These are phyloP conservation scores for Drosophila nebulosa DNA, from an alignment of 1,140 invertebrate genomes.

Conservation along the genomic window DNA sequence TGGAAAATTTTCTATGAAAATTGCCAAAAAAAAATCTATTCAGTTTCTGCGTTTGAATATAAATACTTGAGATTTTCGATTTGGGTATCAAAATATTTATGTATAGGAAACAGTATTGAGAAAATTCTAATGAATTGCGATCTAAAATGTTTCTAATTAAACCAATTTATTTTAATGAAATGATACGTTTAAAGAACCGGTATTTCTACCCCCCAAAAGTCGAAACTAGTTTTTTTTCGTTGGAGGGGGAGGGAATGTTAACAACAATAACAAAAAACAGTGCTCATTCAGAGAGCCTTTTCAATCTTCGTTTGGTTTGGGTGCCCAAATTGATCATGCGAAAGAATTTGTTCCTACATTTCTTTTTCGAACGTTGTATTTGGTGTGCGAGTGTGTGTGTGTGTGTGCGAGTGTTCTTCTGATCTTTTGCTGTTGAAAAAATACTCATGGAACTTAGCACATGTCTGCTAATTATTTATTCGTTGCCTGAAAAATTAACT, in stretches of 20 bases:
- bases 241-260: background rate
- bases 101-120: conserved; percentile 6
- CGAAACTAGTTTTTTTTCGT: background rate
- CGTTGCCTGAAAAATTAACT: conserved; percentile 80
- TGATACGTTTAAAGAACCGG: background rate
- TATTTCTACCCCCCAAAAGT: background rate
- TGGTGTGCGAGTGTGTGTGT: conserved; percentile 14
- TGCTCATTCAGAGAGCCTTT: background rate
- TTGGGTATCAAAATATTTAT: conserved; percentile 11
- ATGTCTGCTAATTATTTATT: conserved; percentile 74
- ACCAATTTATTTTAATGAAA: conserved; percentile 41
- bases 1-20: no score
- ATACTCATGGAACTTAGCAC: conserved; percentile 71
- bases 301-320: background rate
- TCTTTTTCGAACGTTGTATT: conserved; percentile 33
- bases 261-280: conserved; percentile 20
- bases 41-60: no score
- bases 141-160: conserved; percentile 16
- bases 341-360: conserved; percentile 64
- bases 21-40: no score
- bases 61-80: background rate
- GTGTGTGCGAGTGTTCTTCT: conserved; percentile 4
- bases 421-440: conserved; percentile 28
- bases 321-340: conserved; percentile 61
- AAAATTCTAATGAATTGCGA: conserved; percentile 19